Evolutionary conservation across 1,140 invertebrate genomes (phyloP), one percentile per base, ranked within the genome.

Genomic region (Phocides pigmalion): DNA sequence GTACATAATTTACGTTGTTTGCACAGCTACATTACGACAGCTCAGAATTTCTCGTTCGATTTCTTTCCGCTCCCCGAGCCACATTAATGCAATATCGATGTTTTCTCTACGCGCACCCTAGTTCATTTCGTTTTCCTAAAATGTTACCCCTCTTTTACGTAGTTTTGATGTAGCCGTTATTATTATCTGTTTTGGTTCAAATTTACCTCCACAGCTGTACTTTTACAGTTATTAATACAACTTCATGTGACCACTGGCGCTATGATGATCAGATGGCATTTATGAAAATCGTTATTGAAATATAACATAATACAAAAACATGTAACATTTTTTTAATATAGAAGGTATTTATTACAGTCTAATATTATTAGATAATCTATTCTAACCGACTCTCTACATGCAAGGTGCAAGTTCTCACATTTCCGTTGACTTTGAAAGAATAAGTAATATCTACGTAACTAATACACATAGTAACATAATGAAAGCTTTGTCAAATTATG

Each of bases 71-170:
- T 68, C 72, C 73, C 68, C 74, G 46, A 75, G 72, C 77, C 44
- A 56, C 65, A 72, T 82, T 81, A 76, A 84, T 83, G 77, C 72
- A 71, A 77, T 81, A 79, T 76, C 81, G 77, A 82, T 87, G 79
- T 85, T 87, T 84, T 76, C 76, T 73, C 75, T 77, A 76, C 70
- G 72, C 75, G 76, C 85, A 87, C 88, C 88, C 86, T 87, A 76
- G 73, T 84, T 78, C 74, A 80, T 77, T 73, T 79, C 74, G 76
- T 73, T 73, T 87, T 87, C 86, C 88, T 71, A 87, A 81, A 82
- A 76, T 68, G 70, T 72, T 68, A 81, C 81, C 86, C 86, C 79
- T 72, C 61, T 54, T 42, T 14, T 16, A 44, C 22, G n/a, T 17
- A 25, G 15, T 58, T 44, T 58, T 58, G 39, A 44, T 11, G 39